Conservation (phyloP, 1,140 invertebrate genomes). For the Trinorchestia longiramus region DNA sequence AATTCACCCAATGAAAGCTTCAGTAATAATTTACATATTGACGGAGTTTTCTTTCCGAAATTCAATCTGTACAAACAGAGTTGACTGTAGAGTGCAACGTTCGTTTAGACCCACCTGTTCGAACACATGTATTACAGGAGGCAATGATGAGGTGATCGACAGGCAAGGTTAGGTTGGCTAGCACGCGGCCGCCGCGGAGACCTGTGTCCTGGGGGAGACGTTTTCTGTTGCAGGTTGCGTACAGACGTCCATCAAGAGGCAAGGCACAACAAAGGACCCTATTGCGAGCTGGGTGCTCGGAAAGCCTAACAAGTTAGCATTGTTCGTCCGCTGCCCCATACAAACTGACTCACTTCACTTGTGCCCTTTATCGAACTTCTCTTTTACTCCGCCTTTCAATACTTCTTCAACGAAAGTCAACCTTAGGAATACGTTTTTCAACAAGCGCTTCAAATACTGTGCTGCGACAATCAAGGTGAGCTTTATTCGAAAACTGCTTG, state of each 20-base stretch:
- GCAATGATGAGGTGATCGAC: not conserved
- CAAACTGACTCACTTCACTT: constrained; percentile 35
- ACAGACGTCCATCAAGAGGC: constrained; percentile 27
- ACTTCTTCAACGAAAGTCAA: not conserved
- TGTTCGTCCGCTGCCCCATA: constrained; percentile 8
- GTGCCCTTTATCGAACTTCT: not conserved
- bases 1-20: not conserved
- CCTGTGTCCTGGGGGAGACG: not conserved
- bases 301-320: constrained; percentile 47
- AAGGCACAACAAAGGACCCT: constrained; percentile 24
- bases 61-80: not conserved
- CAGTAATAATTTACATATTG: not conserved
- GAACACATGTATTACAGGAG: not conserved
- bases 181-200: not conserved
- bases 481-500: not conserved
- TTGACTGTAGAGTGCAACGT: not conserved
- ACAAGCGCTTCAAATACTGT: not conserved
- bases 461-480: not conserved
- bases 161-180: not conserved
- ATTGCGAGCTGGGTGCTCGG: constrained; percentile 33
- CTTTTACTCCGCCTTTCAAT: not conserved
- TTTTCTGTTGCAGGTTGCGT: constrained; percentile 27
- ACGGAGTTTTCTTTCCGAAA: not conserved
- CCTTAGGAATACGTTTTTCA: not conserved
- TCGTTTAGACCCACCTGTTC: not conserved